These are phyloP conservation scores for Nemopilema nomurai DNA, from an alignment of 30 jellyfish, hydroid and myxozoan species.

Conservation along the genomic window DNA sequence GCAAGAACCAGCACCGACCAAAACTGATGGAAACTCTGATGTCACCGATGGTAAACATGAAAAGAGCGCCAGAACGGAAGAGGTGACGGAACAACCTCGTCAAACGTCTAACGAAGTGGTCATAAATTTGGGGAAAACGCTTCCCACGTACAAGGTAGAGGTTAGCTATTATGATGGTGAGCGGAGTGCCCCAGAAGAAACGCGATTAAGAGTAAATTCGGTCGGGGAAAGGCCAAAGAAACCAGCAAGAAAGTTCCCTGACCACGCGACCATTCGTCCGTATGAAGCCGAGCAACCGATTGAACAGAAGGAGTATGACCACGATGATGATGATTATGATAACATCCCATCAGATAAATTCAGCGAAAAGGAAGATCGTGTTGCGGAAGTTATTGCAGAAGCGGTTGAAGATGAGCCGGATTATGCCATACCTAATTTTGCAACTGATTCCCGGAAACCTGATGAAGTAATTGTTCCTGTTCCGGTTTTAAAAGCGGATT, in stretches of 20 bases:
- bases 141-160: conserved; percentile 52
- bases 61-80: not conserved
- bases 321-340: conserved; percentile 63
- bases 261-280: conserved; percentile 32
- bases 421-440: conserved; percentile 58
- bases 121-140: conserved; percentile 31
- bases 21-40: not conserved
- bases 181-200: not conserved
- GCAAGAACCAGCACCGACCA: not conserved
- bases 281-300: too few relatives aligned
- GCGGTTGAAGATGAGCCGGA: conserved; percentile 53
- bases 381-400: conserved; percentile 9
- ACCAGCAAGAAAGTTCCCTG: conserved; percentile 45
- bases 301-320: conserved; percentile 21
- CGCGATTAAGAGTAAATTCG: conserved; percentile 15
- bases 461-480: not conserved
- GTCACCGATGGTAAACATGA: not conserved
- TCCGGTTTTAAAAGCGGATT: not conserved
- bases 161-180: conserved; percentile 25
- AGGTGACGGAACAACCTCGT: not conserved
- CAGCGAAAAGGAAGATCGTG: not conserved
- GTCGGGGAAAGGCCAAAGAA: conserved; percentile 45
- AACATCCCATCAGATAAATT: conserved; percentile 46
- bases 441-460: conserved; percentile 4
- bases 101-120: conserved; percentile 19